These are phyloP conservation scores for Gorsachius magnificus DNA, from an alignment of 2,797 vertebrate genomes.

Conservation along the genomic window DNA sequence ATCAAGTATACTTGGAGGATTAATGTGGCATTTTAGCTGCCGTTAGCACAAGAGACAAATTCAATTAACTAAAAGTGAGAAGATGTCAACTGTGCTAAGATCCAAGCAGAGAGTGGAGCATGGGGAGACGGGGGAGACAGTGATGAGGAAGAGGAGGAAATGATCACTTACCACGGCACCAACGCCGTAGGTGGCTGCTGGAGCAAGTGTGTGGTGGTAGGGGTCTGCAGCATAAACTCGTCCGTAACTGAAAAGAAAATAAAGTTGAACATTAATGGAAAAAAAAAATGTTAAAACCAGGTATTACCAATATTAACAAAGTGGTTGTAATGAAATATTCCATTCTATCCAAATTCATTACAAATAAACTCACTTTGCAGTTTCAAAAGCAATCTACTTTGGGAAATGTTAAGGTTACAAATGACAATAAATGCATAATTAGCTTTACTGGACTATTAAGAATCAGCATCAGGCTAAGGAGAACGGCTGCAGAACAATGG, in stretches of 20 bases:
- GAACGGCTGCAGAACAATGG: not conserved
- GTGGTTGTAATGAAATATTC: not conserved
- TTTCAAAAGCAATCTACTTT: constrained; percentile 8
- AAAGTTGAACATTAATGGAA: constrained; percentile 40
- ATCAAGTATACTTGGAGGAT: constrained; percentile 94
- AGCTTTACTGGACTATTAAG: not conserved
- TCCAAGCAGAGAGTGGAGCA: constrained; percentile 68
- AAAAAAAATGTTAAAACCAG: not conserved
- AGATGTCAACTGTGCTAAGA: constrained; percentile 81
- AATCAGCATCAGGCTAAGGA: not conserved
- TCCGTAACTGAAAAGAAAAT: constrained; percentile 90
- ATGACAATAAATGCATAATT: not conserved
- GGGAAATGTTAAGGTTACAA: not conserved
- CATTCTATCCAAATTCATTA: not conserved
- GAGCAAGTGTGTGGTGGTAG: constrained; percentile 98
- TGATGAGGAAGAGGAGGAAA: constrained; percentile 41
- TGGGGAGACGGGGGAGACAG: constrained; percentile 21
- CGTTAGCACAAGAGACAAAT: constrained; percentile 94
- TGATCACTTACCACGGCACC: constrained; percentile 92
- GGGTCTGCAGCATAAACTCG: constrained; percentile 99
- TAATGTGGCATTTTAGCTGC: constrained; percentile 96
- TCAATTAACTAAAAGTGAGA: constrained; percentile 94
- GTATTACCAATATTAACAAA: not conserved
- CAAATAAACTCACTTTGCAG: not conserved
- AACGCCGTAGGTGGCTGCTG: constrained; percentile 98